Base-by-base conservation (phyloP, 2,797 vertebrate genomes). In the Lacerta bilineata region DNA sequence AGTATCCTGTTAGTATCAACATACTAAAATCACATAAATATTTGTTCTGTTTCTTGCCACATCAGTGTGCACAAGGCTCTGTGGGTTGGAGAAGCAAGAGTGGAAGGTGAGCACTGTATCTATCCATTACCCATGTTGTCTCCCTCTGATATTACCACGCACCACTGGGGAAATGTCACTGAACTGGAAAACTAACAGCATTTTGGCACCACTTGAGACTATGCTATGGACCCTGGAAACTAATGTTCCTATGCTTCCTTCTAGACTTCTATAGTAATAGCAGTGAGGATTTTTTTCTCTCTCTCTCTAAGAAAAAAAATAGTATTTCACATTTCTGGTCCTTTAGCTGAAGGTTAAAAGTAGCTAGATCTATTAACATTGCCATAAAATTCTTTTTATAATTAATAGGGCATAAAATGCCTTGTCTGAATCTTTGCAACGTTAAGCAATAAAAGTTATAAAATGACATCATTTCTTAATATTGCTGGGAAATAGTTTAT, bases 401-500 rank as follows among this genome's bases (percentile, higher is more conserved):
- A 74, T 74, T 81, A 81, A 72, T 87, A 80, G 43, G 6, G 33
- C 85, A 80, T 71, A 80, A 80, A 71, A 87, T 72, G 13, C 33
- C 72, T 87, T 80, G 77, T 72, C 46, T 80, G 33, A 72, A 87
- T 80, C 46, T 80, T 87, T 87, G 85, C 64, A 80, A 59, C 23
- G 25, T 80, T 87, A 87, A 87, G n/a, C 10, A 87, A 61, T 81
- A 80, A 74, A 61, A 18, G 11, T 86, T 33, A n/a, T 86, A 68
- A 87, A 87, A 64, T 81, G 78, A 87, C 78, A 43, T 87, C 50
- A 74, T 74, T 74, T 43, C 78, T 87, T 87, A 41, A 74, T 87
- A 81, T 81, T 87, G 69, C 78, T 87, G 50, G 79, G 79, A 80
- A 87, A 81, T 87, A 74, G 33, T 87, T 87, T 74, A 87, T 81